Percentiles rank a stretch among this genome's conserved stretches.
phyloP scores from a whole-genome alignment of 2,797 vertebrate genomes.

The Galago senegalensis region DNA sequence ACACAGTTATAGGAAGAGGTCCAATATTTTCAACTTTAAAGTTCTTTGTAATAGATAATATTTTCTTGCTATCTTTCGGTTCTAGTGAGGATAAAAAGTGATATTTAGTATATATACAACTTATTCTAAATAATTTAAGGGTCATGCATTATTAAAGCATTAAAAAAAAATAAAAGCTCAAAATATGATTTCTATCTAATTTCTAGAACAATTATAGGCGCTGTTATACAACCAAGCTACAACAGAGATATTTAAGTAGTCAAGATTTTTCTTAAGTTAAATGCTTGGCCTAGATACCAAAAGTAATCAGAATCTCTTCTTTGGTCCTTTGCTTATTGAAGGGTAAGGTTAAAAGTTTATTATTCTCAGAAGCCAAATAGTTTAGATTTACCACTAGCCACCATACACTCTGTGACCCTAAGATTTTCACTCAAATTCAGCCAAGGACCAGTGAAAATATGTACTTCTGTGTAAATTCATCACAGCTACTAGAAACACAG shows the following conservation, averaged over 20 bases:
- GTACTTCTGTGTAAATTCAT: neutral
- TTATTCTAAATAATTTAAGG: neutral
- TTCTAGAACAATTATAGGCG: constrained; percentile 18
- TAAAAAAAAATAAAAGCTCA: neutral
- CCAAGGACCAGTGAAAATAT: neutral
- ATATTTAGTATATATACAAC: neutral
- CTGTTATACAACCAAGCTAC: neutral
- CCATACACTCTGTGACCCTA: accelerated
- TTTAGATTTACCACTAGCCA: neutral
- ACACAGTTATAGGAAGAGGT: constrained; percentile 95
- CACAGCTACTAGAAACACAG: neutral
- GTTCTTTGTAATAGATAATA: constrained; percentile 97
- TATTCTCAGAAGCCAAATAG: neutral
- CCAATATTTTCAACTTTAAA: constrained; percentile 99
- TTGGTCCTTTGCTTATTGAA: constrained; percentile 40
- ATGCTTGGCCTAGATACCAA: neutral
- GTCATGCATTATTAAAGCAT: constrained; percentile 11
- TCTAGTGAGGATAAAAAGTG: constrained; percentile 88
- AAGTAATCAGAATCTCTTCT: constrained; percentile 16
- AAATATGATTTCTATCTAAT: constrained; percentile 13
- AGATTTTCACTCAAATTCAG: neutral
- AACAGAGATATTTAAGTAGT: constrained; percentile 7
- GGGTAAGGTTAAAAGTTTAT: neutral
- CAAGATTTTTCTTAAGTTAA: neutral
- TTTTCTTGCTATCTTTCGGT: constrained; percentile 95